A percentile compares a stretch with the other conserved stretches of the same genome.
Evolutionary conservation across 1,140 invertebrate species (phyloP).

Genomic region (Caerostris darwini): DNA sequence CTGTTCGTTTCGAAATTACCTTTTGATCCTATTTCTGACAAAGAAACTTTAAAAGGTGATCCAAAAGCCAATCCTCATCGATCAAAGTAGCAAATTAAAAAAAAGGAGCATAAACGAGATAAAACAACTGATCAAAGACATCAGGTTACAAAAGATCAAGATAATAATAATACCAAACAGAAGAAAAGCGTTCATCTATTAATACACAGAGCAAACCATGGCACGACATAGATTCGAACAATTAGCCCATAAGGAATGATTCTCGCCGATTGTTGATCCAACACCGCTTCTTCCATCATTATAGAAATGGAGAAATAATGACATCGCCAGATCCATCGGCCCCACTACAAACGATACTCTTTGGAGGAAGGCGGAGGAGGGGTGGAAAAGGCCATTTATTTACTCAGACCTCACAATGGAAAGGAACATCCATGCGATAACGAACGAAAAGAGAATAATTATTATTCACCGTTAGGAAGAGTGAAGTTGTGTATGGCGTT

Average conservation of each 20-base stretch:
- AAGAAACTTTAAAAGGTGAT: not conserved
- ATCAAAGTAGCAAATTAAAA: not conserved
- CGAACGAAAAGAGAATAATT: conserved; percentile 41
- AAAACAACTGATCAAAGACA: not conserved
- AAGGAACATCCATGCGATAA: conserved; percentile 39
- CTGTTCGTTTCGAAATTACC: too few relatives aligned
- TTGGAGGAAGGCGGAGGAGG: not conserved
- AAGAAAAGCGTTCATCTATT: not conserved
- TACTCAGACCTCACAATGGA: conserved; percentile 40
- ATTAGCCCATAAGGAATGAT: conserved; percentile 11
- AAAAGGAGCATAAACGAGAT: not conserved
- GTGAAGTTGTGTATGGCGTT: not conserved
- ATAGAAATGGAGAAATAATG: conserved; percentile 65
- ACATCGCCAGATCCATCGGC: conserved; percentile 10
- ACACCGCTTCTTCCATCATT: conserved; percentile 42
- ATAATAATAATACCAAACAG: not conserved
- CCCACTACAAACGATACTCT: not conserved
- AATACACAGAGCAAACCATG: not conserved
- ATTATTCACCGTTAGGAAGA: conserved; percentile 49
- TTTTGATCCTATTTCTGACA: too few relatives aligned
- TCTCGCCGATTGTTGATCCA: not conserved
- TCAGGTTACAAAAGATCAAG: not conserved
- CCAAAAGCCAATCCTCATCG: not conserved
- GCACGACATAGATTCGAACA: not conserved
- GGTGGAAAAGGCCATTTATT: conserved; percentile 20